A percentile compares a stretch with the other conserved stretches of the same genome.
These are phyloP conservation scores for Galagoides demidoff DNA, from an alignment of 2,797 vertebrate genomes.

Conservation along the genomic window DNA sequence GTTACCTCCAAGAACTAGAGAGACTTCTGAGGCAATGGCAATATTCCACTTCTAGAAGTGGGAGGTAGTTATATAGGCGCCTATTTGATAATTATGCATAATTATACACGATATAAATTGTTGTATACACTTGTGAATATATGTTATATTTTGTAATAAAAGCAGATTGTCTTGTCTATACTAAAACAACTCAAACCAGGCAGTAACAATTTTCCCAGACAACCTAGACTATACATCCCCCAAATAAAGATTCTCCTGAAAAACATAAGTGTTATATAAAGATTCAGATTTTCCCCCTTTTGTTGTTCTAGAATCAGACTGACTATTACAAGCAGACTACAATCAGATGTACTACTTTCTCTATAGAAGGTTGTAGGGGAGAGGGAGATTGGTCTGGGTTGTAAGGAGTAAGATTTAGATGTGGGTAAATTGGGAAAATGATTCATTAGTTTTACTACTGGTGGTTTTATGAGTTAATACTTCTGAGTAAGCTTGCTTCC, in stretches of 20 bases:
- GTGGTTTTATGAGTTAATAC: slow-evolving; percentile 29
- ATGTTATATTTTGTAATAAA: neutral
- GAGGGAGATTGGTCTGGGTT: neutral
- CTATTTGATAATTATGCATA: slow-evolving; percentile 16
- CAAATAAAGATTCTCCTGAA: slow-evolving; percentile 10
- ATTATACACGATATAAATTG: neutral
- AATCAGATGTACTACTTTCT: neutral
- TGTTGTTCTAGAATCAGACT: slow-evolving; percentile 7
- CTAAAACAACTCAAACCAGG: neutral
- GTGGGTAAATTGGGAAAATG: neutral
- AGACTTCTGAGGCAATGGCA: neutral
- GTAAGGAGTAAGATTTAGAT: neutral
- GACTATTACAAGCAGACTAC: neutral
- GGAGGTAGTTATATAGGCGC: neutral
- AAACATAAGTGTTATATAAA: neutral
- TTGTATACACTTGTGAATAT: neutral
- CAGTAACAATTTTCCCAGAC: neutral
- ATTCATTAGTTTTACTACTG: neutral
- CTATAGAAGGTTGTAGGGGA: neutral
- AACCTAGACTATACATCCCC: neutral
- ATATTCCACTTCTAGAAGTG: neutral
- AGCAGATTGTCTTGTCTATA: slow-evolving; percentile 2
- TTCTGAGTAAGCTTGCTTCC: neutral
- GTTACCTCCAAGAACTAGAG: neutral
- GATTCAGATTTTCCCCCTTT: neutral